These are phyloP conservation scores for Philonicus albiceps DNA, from an alignment of 2,888 invertebrate genomes.

Conservation along the genomic window DNA sequence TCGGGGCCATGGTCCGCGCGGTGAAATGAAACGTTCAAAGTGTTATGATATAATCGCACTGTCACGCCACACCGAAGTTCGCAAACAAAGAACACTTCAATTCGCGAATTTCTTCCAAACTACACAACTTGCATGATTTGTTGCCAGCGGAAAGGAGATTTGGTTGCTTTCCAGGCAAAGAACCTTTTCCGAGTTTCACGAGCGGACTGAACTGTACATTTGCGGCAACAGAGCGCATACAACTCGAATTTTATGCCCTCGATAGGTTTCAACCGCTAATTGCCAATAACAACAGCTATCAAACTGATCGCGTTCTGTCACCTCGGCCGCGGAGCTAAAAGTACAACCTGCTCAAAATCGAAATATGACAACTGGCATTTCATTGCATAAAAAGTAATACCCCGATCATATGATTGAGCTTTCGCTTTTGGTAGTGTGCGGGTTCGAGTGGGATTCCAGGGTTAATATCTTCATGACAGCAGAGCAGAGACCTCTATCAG, in stretches of 20 bases:
- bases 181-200: not conserved
- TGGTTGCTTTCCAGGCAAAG: not conserved
- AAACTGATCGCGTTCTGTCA: not conserved
- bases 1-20: constrained; percentile 72
- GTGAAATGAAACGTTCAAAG: not conserved
- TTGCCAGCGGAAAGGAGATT: not conserved
- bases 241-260: not conserved
- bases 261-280: not conserved
- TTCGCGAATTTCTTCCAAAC: not conserved
- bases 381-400: not conserved
- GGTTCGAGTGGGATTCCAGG: not conserved
- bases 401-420: not conserved
- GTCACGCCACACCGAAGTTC: not conserved
- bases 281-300: not conserved
- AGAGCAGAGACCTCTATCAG: not conserved
- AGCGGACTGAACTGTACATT: not conserved
- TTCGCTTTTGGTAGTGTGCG: not conserved
- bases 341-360: not conserved
- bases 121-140: not conserved
- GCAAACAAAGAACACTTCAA: not conserved
- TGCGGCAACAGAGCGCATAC: not conserved
- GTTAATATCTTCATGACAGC: not conserved
- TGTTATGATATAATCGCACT: not conserved
- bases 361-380: not conserved
- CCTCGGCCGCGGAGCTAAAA: not conserved